Percentiles rank a stretch among this genome's conserved stretches.
Conservation (phyloP, 2,888 invertebrate genomes). For the Acanthosepion pharaonis region DNA sequence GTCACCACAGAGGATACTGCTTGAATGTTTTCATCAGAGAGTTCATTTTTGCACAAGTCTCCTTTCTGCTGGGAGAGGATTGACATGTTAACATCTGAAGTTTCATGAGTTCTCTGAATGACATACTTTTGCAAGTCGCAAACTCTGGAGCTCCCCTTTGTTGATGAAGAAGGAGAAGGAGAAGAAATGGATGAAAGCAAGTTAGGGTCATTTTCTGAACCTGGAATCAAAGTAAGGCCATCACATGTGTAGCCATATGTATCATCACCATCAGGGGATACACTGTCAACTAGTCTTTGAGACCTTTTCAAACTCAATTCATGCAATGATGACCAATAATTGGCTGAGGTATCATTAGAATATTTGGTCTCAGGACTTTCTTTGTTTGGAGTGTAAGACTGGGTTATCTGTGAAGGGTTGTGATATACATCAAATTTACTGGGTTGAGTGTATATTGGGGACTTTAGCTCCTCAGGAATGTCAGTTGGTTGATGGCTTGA, state of each 20-base stretch:
- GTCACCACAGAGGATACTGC: constrained; percentile 34
- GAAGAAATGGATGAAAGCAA: neutral
- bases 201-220: neutral
- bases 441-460: constrained; percentile 9
- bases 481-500: constrained; percentile 33
- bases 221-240: constrained; percentile 43
- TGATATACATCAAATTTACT: constrained; percentile 16
- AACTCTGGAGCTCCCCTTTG: constrained; percentile 36
- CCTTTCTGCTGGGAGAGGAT: neutral
- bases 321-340: neutral
- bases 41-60: neutral
- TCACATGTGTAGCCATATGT: constrained; percentile 44
- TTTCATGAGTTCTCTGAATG: constrained; percentile 45
- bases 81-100: neutral
- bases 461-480: neutral
- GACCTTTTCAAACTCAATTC: constrained; percentile 11
- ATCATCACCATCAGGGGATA: constrained; percentile 23
- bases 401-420: neutral
- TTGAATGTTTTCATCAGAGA: constrained; percentile 16
- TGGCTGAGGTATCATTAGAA: neutral
- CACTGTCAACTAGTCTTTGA: neutral
- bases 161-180: neutral
- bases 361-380: neutral
- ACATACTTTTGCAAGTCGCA: constrained; percentile 45
- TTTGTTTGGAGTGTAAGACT: constrained; percentile 4